Base-by-base conservation (phyloP, 2,888 invertebrate genomes). In the Meghimatium bilineatum region DNA sequence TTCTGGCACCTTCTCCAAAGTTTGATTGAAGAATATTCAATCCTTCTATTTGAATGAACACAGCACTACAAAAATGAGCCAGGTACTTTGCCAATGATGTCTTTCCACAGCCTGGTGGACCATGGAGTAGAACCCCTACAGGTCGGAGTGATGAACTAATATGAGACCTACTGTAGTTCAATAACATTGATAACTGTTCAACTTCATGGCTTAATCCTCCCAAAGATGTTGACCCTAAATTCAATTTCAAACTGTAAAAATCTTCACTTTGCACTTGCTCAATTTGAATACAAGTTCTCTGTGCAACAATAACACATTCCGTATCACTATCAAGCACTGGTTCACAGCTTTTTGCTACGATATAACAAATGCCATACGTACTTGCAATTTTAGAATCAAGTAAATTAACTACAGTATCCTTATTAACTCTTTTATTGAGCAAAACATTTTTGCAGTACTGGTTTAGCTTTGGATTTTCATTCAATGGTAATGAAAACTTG, bases 41-140 rank as follows among this genome's bases (percentile, higher is more conserved):
- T 1, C 94, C 94, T 78, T 93, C 93, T 5, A 95, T 90, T 26
- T 91, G 89, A 74, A 95, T 92, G 26, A 95, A 90, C 84, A 94
- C 94, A 84, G 94, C 94, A n/a, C 90, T 89, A 87, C 93, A 92
- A 60, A 89, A 94, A 91, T 87, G 92, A 93, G 90, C 91, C 91
- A 91, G 93, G 93, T 90, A 94, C 94, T 96, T 91, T 97, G 98
- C 81, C 94, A 98, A 91, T 96, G 98, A 89, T 1, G 92, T 90
- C 83, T 93, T 93, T 0, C 93, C 92, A 86, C 91, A 91, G 0
- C 93, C 93, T 63, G 92, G 90, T 26, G 93, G 92, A 5, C 93
- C 93, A 75, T 88, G 85, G 8, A 93, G 85, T 29, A 92, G 82
- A 26, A 92, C 87, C 10, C 92, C 91, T n/a, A 85, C 82, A 0